These are phyloP conservation scores for Oreohelix idahoensis DNA, from an alignment of 1,140 invertebrate genomes.

Conservation along the genomic window DNA sequence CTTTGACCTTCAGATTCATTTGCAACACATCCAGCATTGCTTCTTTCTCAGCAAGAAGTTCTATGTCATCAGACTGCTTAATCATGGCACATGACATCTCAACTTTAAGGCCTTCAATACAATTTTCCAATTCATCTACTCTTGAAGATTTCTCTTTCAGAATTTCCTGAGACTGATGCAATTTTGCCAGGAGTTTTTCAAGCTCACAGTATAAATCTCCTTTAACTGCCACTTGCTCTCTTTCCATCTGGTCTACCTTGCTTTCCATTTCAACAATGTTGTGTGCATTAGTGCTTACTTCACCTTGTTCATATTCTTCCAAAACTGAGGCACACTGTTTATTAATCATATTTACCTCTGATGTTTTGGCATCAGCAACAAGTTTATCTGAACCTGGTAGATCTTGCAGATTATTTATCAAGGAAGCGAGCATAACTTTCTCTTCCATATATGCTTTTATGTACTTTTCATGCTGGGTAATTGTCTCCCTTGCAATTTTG, in stretches of 20 bases:
- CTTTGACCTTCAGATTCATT: background rate
- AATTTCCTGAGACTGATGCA: background rate
- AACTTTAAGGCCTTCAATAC: background rate
- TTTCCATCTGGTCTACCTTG: background rate
- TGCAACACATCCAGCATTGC: background rate
- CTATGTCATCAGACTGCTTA: background rate
- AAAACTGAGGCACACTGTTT: background rate
- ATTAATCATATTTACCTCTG: background rate
- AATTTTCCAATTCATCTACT: background rate
- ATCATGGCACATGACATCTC: background rate
- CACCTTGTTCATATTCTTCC: background rate
- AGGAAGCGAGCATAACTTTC: background rate
- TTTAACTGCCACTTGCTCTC: background rate
- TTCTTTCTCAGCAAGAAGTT: background rate
- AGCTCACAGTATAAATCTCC: background rate
- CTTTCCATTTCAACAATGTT: background rate
- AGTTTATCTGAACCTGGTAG: background rate
- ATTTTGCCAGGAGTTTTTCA: background rate
- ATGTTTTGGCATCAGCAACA: background rate
- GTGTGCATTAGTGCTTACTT: background rate
- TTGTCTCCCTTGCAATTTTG: background rate
- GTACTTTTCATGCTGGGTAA: background rate
- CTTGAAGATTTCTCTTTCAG: background rate
- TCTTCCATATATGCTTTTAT: background rate
- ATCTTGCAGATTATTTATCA: background rate